Evolutionary conservation across 2,797 vertebrate genomes (phyloP).

Genomic region (Cossypha caffra): DNA sequence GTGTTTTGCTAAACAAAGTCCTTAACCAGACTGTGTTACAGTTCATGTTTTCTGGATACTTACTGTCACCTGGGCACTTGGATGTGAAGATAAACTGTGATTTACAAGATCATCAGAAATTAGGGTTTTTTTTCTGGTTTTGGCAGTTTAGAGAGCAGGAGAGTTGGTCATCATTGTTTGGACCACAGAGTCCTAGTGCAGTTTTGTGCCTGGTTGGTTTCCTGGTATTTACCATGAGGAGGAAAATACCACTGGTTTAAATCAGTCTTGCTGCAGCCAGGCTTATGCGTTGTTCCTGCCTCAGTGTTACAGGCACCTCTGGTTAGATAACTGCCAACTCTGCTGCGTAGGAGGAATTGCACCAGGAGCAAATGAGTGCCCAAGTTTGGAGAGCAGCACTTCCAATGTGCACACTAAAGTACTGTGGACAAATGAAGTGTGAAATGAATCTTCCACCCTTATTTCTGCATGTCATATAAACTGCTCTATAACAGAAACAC

Average conservation of each 20-base stretch:
- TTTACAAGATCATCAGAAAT: background rate
- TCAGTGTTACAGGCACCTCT: background rate
- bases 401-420: background rate
- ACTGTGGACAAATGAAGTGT: background rate
- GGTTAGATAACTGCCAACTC: background rate
- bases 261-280: background rate
- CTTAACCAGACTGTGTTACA: background rate
- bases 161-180: background rate
- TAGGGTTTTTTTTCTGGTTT: background rate
- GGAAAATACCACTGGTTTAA: background rate
- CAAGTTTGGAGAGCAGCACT: background rate
- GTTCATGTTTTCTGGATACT: background rate
- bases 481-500: background rate
- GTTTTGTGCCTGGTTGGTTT: background rate
- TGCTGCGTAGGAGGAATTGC: background rate
- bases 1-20: background rate
- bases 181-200: background rate
- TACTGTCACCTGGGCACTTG: background rate
- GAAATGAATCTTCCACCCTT: constrained; percentile 4
- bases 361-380: background rate
- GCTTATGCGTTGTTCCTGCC: background rate
- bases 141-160: background rate
- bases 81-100: background rate
- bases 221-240: background rate
- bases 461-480: background rate